phyloP scores from a whole-genome alignment of 2,113 vertebrate species.

The Phaetusa simplex region DNA sequence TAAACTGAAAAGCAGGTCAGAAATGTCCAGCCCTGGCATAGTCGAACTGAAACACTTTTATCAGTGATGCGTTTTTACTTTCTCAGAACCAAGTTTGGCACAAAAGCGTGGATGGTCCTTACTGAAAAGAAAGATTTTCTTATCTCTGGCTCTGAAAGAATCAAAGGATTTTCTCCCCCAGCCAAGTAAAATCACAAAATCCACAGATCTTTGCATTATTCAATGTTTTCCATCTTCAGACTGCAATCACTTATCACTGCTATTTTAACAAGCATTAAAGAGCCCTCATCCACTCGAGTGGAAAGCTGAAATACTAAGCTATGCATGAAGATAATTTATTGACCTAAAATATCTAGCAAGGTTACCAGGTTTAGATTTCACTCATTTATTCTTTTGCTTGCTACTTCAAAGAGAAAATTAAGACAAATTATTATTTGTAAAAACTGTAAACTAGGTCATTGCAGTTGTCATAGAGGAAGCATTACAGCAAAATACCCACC shows the following conservation, averaged over 20 bases:
- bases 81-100: neutral
- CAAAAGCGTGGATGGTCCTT: neutral
- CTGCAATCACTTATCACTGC: constrained; percentile 20
- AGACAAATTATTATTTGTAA: constrained; percentile 33
- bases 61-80: neutral
- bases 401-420: constrained; percentile 53
- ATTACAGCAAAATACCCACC: neutral
- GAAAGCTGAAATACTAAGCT: constrained; percentile 52
- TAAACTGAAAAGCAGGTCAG: neutral
- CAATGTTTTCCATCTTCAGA: constrained; percentile 31
- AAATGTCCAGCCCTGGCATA: neutral
- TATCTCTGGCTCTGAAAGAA: neutral
- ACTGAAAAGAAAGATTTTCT: neutral
- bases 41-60: neutral
- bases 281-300: constrained; percentile 22
- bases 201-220: constrained; percentile 50
- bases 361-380: constrained; percentile 42
- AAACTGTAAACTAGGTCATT: constrained; percentile 40
- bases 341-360: constrained; percentile 58
- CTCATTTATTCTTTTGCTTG: neutral
- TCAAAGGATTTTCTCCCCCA: neutral
- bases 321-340: constrained; percentile 65
- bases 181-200: constrained; percentile 20
- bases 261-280: constrained; percentile 60
- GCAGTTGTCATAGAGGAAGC: constrained; percentile 17